Percentiles rank a stretch among this genome's conserved stretches.
phyloP scores from a whole-genome alignment of 2,113 vertebrate species.

The Apeltes quadracus region DNA sequence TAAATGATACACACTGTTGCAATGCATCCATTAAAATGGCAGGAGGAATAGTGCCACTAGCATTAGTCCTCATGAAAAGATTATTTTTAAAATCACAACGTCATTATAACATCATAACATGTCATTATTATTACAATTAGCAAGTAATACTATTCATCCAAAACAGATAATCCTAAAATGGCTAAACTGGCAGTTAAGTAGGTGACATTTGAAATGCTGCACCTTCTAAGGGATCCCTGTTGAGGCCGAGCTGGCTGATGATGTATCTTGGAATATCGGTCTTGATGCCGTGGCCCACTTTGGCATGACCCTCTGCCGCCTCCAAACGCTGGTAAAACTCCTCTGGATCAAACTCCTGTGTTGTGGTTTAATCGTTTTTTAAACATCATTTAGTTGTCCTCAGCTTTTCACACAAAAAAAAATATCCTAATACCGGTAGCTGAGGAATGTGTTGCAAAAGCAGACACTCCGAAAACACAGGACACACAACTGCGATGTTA shows the following conservation, averaged over 20 bases:
- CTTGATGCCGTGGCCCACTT: constrained; percentile 90
- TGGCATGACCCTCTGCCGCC: constrained; percentile 91
- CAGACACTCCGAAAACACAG: neutral
- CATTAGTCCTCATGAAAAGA: too few species aligned
- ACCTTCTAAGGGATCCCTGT: constrained; percentile 93
- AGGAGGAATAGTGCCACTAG: neutral
- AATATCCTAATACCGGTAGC: neutral
- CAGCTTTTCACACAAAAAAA: neutral
- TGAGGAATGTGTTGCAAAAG: neutral
- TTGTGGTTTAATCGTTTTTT: constrained; percentile 2
- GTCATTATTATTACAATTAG: neutral
- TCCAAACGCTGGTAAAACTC: constrained; percentile 96
- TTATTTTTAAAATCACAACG: neutral
- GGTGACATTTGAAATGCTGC: neutral
- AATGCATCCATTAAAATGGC: neutral
- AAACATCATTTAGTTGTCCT: neutral
- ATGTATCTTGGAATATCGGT: constrained; percentile 93
- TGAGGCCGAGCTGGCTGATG: constrained; percentile 91
- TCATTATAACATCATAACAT: too few species aligned
- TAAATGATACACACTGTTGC: neutral
- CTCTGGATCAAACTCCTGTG: constrained; percentile 93
- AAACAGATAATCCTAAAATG: neutral
- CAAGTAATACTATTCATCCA: neutral
- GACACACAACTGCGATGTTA: neutral
- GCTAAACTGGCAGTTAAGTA: neutral